Evolutionary conservation across 35 echinoderm and acorn worm species (phyloP).

Genomic region (Ptychodera flava): DNA sequence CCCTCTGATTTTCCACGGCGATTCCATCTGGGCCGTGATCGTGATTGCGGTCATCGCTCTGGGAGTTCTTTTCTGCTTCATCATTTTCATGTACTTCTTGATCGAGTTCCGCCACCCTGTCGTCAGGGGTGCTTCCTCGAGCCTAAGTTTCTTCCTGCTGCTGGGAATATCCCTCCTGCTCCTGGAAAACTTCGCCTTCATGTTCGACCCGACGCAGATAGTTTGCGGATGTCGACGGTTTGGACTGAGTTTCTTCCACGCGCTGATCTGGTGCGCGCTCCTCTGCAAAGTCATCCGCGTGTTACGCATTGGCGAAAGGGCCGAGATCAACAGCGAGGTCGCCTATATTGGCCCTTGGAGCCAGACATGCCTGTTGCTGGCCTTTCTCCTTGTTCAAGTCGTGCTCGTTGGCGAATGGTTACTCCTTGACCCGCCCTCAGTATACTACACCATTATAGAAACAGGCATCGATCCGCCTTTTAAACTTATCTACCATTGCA

Average conservation of each 20-base stretch:
- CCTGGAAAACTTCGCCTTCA: background rate
- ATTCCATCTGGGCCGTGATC: background rate
- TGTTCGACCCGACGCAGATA: background rate
- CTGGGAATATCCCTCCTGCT: background rate
- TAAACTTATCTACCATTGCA: background rate
- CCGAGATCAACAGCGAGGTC: background rate
- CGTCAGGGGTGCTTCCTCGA: background rate
- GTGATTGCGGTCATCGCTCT: background rate
- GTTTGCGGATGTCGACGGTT: background rate
- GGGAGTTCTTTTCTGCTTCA: background rate
- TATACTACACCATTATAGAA: background rate
- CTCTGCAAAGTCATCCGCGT: background rate
- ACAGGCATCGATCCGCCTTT: background rate
- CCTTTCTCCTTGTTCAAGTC: background rate
- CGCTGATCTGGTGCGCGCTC: background rate
- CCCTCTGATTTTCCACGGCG: background rate
- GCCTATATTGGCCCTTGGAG: background rate
- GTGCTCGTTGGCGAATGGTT: background rate
- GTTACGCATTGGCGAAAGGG: background rate
- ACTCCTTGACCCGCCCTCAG: background rate
- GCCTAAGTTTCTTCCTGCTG: background rate
- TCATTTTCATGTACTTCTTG: background rate
- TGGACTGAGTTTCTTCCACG: background rate
- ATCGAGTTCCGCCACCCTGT: background rate
- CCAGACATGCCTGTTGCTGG: background rate